phyloP scores from a whole-genome alignment of 1,140 invertebrate species.

The Tetragnatha versicolor region DNA sequence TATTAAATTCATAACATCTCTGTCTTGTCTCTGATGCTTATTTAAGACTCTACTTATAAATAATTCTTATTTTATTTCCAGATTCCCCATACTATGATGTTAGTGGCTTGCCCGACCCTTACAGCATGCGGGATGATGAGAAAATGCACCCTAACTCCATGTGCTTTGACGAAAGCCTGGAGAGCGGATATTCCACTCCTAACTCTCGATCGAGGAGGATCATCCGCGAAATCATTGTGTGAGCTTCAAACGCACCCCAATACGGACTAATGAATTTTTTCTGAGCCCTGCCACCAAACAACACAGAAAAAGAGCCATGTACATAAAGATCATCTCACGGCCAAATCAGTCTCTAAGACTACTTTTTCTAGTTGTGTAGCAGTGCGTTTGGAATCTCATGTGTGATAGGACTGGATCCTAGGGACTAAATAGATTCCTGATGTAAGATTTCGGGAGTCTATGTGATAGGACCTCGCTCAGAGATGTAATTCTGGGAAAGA shows the following conservation, averaged over 20 bases:
- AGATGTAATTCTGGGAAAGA: too few relatives aligned
- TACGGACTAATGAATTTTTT: neutral
- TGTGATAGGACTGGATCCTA: too few relatives aligned
- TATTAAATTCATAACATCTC: neutral
- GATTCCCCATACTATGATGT: constrained; percentile 93
- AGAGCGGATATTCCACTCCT: constrained; percentile 90
- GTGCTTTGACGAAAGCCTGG: constrained; percentile 90
- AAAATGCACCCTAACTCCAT: constrained; percentile 83
- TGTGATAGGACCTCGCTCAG: too few relatives aligned
- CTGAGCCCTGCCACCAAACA: constrained; percentile 7
- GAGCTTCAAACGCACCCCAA: constrained; percentile 70
- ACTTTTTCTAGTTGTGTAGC: too few relatives aligned
- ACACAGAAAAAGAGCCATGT: neutral
- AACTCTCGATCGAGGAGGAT: constrained; percentile 87
- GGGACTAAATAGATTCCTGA: too few relatives aligned
- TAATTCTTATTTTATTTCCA: constrained; percentile 60
- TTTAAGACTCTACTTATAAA: neutral
- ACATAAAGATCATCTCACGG: neutral
- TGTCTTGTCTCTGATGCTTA: neutral
- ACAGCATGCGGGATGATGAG: constrained; percentile 71
- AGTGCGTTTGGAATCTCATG: too few relatives aligned
- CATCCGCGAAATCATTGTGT: constrained; percentile 93
- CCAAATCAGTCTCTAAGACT: too few relatives aligned
- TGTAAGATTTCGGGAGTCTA: too few relatives aligned
- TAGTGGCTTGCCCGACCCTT: constrained; percentile 85